Evolutionary conservation across 2,797 vertebrate species (phyloP), one percentile per base, ranked within the genome.

Genomic region (Philypnodon macrostomus): DNA sequence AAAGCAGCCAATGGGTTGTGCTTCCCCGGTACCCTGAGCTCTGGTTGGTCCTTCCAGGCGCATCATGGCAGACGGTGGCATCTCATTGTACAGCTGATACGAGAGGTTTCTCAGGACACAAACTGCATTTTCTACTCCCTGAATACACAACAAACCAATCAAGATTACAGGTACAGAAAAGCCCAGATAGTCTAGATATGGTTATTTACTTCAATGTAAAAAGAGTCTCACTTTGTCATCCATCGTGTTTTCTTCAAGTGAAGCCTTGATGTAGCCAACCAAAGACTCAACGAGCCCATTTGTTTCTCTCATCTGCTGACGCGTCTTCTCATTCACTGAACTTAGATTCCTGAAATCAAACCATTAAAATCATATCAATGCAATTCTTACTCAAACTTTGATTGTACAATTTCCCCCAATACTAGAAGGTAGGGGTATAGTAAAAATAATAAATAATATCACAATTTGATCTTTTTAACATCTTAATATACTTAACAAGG

Each of bases 91-190:
- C 23, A 99, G 78, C 55, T 95, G 93, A 83, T 90, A 98, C 63
- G 95, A 98, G 75, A 99, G 89, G 88, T 99, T 99, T 73, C 96
- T 91, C 77, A 99, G 65, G 51, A 95, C 89, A 2, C 97, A 99
- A 59, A 94, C 83, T 0, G 91, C 76, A 0, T 98, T 99, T 84
- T 99, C 96, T 73, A 95, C 91, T 0, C 93, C 96, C 96, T 98
- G 59, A 0, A 19, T 47, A 45, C 2, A 63, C 4, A 64, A 9
- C 46, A 59, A 18, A 63, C 29, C 3, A 26, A 10, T 53, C 17
- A 45, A 10, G 3, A 30, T 9, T n/a, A n/a, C n/a, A n/a, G n/a
- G n/a, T n/a, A n/a, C n/a, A n/a, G n/a, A n/a, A n/a, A n/a, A n/a
- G n/a, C n/a, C n/a, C n/a, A n/a, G n/a, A n/a, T n/a, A n/a, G n/a